Conservation (phyloP, 92 coral and sea anemone species). For the Paragorgia papillata region DNA sequence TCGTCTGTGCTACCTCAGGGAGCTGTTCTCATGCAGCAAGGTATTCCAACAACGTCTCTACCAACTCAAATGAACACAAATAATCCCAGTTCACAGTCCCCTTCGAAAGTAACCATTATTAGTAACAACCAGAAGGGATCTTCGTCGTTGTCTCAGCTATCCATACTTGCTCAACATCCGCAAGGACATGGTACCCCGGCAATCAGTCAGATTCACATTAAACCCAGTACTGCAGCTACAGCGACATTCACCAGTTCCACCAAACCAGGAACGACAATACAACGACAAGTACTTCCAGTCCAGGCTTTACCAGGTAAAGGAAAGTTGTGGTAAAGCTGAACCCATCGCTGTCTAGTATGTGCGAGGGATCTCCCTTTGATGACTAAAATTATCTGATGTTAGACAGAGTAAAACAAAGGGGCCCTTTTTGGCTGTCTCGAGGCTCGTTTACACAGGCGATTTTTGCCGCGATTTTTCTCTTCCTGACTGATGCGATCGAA, state of each 20-base stretch:
- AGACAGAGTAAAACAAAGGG: too few species aligned
- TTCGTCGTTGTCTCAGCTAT: constrained; percentile 25
- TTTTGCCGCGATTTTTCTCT: too few species aligned
- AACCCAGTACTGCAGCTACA: constrained; percentile 18
- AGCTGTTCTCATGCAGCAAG: constrained; percentile 36
- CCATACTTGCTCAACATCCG: constrained; percentile 39
- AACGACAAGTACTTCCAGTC: constrained; percentile 37
- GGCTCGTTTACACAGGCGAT: too few species aligned
- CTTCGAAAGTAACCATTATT: constrained; percentile 32
- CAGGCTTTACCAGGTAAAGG: constrained; percentile 20
- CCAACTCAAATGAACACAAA: constrained; percentile 20
- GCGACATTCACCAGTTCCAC: constrained; percentile 1
- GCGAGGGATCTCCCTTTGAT: too few species aligned
- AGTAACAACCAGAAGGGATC: constrained; percentile 34
- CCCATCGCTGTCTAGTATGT: too few species aligned
- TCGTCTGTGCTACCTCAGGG: constrained; percentile 35
- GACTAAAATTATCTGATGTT: too few species aligned
- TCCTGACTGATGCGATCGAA: too few species aligned
- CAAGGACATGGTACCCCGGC: constrained; percentile 29
- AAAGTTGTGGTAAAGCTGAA: too few species aligned
- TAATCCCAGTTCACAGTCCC: constrained; percentile 18
- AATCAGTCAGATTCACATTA: constrained; percentile 35
- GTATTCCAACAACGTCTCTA: constrained; percentile 12
- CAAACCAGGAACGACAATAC: constrained; percentile 22
- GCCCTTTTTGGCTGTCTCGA: too few species aligned